Evolutionary conservation across 2,797 vertebrate species (phyloP).

Genomic region (Epinephelus awoara): DNA sequence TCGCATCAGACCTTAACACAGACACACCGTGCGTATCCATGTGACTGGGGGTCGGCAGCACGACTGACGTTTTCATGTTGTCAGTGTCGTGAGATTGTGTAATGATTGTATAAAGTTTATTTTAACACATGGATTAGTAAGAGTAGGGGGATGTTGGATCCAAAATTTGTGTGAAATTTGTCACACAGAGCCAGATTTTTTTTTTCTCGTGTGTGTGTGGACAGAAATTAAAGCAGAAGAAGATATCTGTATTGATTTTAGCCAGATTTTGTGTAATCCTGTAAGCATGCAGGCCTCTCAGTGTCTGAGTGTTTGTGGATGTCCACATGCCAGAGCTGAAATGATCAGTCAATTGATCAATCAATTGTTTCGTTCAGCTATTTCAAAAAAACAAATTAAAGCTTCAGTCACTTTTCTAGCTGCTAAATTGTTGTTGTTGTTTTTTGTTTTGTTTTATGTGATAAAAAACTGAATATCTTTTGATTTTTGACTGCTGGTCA

Average conservation of each 20-base stretch:
- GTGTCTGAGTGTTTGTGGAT: not conserved
- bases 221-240: not conserved
- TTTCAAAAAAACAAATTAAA: not conserved
- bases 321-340: not conserved
- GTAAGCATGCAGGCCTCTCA: not conserved
- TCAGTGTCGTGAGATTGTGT: slow-evolving; percentile 18
- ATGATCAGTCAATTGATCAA: not conserved
- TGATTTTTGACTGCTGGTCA: not conserved
- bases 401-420: not conserved
- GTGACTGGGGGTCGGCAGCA: slow-evolving; percentile 5
- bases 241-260: not conserved
- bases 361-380: not conserved
- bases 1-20: slow-evolving; percentile 12
- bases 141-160: no score
- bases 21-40: slow-evolving; percentile 18
- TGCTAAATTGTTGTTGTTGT: not conserved
- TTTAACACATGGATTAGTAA: slow-evolving; percentile 1
- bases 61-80: slow-evolving; percentile 10
- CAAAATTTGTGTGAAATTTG: no score
- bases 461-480: not conserved
- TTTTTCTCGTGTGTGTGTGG: not conserved
- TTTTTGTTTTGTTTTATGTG: not conserved
- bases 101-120: slow-evolving; percentile 38
- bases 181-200: not conserved
- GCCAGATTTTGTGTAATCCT: slow-evolving; percentile 13